A percentile compares a stretch with the other conserved stretches of the same genome.
Evolutionary conservation across 1,140 invertebrate species (phyloP).

Genomic region (Polypedilum pembai): DNA sequence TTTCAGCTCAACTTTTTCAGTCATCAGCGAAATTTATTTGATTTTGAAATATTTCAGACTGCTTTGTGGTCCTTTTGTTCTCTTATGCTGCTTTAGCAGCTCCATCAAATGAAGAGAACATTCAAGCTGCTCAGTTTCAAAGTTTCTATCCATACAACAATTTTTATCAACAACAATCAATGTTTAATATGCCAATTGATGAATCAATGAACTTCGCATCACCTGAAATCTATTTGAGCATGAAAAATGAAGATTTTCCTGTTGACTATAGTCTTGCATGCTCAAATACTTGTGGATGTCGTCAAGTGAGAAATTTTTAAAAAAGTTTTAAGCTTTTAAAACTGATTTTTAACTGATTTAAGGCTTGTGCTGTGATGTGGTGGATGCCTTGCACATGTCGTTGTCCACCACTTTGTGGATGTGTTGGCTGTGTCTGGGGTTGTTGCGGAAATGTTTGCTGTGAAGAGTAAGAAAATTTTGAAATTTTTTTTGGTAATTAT

Average conservation of each 20-base stretch:
- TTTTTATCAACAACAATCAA: background rate
- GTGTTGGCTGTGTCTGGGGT: background rate
- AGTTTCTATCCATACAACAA: background rate
- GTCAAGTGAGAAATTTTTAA: background rate
- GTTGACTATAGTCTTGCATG: background rate
- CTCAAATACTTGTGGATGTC: conserved; percentile 10
- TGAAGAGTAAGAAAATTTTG: background rate
- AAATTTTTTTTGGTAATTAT: background rate
- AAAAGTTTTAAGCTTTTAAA: no score
- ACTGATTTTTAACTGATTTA: no score
- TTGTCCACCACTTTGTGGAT: background rate
- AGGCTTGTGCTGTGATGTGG: background rate
- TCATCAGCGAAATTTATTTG: background rate
- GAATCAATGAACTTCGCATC: background rate
- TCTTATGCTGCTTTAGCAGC: background rate
- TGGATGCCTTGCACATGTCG: background rate
- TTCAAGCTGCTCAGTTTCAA: background rate
- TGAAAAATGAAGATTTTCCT: conserved; percentile 2
- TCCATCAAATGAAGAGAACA: background rate
- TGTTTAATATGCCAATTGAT: background rate
- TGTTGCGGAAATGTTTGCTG: background rate
- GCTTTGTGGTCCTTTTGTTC: background rate
- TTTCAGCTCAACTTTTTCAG: background rate
- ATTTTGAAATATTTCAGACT: background rate
- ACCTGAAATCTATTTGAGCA: background rate